Conservation (phyloP, 2,888 invertebrate species). For the Chalcosyrphus nemorum region DNA sequence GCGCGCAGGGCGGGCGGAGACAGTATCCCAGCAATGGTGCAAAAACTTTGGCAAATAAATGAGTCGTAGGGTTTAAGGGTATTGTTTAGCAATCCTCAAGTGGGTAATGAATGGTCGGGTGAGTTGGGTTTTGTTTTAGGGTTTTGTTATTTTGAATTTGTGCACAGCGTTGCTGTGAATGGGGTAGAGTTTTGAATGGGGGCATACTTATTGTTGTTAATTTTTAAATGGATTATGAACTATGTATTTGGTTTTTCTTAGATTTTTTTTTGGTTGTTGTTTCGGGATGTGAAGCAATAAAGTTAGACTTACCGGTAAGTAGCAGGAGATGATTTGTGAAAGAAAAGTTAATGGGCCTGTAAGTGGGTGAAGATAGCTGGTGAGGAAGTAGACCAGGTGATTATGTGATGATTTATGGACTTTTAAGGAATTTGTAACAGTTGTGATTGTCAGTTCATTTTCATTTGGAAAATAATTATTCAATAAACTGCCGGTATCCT, state of each 20-base stretch:
- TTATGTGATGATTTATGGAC: not conserved
- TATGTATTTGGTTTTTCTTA: constrained; percentile 48
- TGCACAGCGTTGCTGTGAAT: no score
- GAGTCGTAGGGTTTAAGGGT: constrained; percentile 65
- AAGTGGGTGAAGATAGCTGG: not conserved
- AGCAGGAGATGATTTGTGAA: not conserved
- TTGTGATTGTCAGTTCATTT: not conserved
- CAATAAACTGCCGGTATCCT: not conserved
- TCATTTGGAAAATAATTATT: not conserved
- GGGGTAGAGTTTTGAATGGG: no score
- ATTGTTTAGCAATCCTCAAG: constrained; percentile 69
- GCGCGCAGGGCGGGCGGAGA: not conserved
- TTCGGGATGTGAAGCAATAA: not conserved
- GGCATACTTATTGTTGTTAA: constrained; percentile 55
- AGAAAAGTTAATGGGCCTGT: constrained; percentile 1
- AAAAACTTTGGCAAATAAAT: constrained; percentile 69
- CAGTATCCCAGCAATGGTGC: constrained; percentile 25
- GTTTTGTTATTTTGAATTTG: not conserved
- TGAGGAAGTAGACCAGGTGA: not conserved
- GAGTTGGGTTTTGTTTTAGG: constrained; percentile 17
- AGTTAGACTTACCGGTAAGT: not conserved
- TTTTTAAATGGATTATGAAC: constrained; percentile 70
- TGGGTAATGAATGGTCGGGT: constrained; percentile 56
- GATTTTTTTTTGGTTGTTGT: not conserved
- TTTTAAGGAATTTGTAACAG: not conserved